Base-by-base conservation (phyloP, 2,113 vertebrate species). In the Peromyscus polionotus region DNA sequence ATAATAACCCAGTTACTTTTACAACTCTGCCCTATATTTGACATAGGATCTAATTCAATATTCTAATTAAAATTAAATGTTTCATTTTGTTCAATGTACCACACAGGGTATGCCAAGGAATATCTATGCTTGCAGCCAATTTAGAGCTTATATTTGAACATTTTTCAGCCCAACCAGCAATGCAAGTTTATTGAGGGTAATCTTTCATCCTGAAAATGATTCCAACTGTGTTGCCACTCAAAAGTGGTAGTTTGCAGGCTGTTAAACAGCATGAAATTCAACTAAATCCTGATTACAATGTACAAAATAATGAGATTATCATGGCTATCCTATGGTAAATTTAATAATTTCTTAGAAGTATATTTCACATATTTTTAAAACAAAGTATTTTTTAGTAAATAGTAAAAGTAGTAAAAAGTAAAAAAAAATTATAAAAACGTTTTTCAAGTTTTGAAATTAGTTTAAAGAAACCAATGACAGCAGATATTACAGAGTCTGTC, bases 11-110 rank as follows among this genome's bases (percentile, higher is more conserved):
- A 94, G 45, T 10, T 96, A 16, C 33, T 63, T 97, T 93, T 96
- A 12, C 90, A 96, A 94, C 22, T 95, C 12, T 97, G 94, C 73
- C 96, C 48, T 96, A 91, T 24, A 94, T 91, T 88, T 98, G 67
- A 96, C 89, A 95, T 96, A 68, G 83, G 95, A 85, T 77, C 39
- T 95, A 85, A 96, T 98, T 97, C 67, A 86, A 94, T 92, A 97
- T 95, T 97, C 88, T 95, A 96, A 97, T 96, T 97, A 97, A 97
- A 98, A 98, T 96, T 13, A 97, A 94, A 84, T 94, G 51, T 90
- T 97, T 97, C 86, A 68, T 11, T 95, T 92, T 97, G 39, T 94
- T 97, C 95, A 94, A 88, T 94, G 87, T 91, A 39, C 67, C 59
- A 75, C 24, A 96, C 31, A 96, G n/a, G n/a, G 36, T 45, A 79